Evolutionary conservation across 2,113 vertebrate species (phyloP).

Genomic region (Rhombomys opimus): DNA sequence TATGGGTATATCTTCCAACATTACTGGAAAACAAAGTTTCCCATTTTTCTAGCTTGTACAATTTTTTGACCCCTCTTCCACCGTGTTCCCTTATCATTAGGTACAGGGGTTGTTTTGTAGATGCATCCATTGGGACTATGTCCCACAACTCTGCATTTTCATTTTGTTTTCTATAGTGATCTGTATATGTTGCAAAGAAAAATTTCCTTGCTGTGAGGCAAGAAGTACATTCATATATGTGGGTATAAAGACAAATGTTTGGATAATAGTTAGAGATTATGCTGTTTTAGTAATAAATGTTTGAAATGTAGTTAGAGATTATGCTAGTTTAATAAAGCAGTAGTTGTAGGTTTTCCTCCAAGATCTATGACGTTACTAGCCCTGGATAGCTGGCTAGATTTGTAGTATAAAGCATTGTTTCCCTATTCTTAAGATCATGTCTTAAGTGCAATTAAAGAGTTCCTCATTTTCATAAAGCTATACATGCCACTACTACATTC

Average conservation of each 20-base stretch:
- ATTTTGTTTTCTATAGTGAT: not conserved
- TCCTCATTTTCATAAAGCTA: not conserved
- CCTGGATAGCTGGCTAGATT: not conserved
- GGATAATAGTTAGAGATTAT: not conserved
- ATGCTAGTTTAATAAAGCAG: not conserved
- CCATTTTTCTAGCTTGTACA: not conserved
- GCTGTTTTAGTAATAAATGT: not conserved
- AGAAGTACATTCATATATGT: not conserved
- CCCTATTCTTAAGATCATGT: not conserved
- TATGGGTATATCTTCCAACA: not conserved
- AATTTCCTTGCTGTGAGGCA: not conserved
- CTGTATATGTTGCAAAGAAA: not conserved
- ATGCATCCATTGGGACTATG: not conserved
- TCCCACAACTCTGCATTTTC: not conserved
- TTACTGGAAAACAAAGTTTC: not conserved
- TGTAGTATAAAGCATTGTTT: not conserved
- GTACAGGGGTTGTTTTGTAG: not conserved
- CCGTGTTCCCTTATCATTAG: not conserved
- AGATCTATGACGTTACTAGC: not conserved
- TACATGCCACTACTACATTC: not conserved
- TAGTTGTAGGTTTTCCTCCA: not conserved
- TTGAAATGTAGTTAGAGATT: not conserved
- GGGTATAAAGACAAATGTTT: not conserved
- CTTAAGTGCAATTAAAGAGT: not conserved
- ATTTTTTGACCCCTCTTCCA: not conserved